Conservation (phyloP, 2,797 vertebrate genomes). For the Poecilia velifera region DNA sequence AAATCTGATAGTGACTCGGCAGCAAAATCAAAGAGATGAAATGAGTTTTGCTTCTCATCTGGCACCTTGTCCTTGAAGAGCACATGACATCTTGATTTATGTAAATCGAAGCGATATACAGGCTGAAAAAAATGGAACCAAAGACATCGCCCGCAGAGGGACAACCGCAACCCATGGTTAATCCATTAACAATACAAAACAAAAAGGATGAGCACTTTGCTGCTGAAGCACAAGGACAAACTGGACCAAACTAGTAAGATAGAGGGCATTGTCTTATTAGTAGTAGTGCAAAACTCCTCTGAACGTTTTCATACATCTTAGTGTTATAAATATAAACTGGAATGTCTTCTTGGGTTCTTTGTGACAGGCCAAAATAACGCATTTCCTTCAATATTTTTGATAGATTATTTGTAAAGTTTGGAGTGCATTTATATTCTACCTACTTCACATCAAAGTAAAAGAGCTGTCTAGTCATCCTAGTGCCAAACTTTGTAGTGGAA, state of each 20-base stretch:
- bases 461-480: not conserved
- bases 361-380: not conserved
- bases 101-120: constrained; percentile 66
- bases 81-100: constrained; percentile 63
- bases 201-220: constrained; percentile 16
- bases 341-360: not conserved
- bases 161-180: constrained; percentile 40
- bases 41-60: constrained; percentile 74
- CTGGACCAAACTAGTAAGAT: constrained; percentile 8
- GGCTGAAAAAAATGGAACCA: constrained; percentile 37
- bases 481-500: too few species aligned
- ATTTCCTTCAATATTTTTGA: not conserved
- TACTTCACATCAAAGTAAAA: not conserved
- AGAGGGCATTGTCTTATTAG: not conserved
- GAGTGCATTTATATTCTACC: not conserved
- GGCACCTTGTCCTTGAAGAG: constrained; percentile 73
- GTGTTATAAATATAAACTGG: not conserved
- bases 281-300: not conserved
- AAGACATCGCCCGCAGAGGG: constrained; percentile 41
- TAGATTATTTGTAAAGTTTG: not conserved
- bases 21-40: constrained; percentile 73
- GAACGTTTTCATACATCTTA: not conserved
- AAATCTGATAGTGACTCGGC: constrained; percentile 76
- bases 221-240: constrained; percentile 46
- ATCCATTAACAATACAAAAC: constrained; percentile 43